Conservation (phyloP, 1,140 invertebrate species). For the Drosophila mayri region DNA sequence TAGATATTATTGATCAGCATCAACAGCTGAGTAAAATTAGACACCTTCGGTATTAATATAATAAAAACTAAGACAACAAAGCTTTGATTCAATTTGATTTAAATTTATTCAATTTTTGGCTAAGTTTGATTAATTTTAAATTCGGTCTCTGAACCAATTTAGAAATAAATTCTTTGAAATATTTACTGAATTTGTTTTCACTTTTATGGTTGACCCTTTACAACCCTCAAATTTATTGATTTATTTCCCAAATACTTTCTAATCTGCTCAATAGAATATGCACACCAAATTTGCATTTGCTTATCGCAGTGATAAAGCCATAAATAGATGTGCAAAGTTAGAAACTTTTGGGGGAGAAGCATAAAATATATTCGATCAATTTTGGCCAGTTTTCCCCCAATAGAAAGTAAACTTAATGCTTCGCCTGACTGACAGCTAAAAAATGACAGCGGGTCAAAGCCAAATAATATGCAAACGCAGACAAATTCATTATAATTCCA, state of each 20-base stretch:
- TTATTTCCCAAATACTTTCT: conserved; percentile 33
- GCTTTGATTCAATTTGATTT: not conserved
- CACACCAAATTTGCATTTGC: conserved; percentile 7
- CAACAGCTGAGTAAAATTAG: not conserved
- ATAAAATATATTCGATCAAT: conserved; percentile 30
- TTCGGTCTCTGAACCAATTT: not conserved
- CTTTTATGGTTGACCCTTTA: conserved; percentile 1
- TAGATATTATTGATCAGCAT: not conserved
- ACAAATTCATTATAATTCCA: conserved; percentile 57
- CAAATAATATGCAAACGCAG: conserved; percentile 51
- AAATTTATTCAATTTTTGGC: not conserved
- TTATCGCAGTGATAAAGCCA: conserved; percentile 27
- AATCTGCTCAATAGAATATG: conserved; percentile 40
- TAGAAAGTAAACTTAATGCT: conserved; percentile 60
- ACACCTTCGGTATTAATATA: too few species aligned
- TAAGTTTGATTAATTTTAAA: not conserved
- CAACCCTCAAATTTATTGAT: not conserved
- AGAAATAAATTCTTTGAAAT: too few species aligned
- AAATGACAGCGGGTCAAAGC: conserved; percentile 54
- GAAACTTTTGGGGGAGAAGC: conserved; percentile 30
- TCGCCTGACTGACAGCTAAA: conserved; percentile 36
- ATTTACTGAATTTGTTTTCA: not conserved
- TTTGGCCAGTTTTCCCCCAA: conserved; percentile 30
- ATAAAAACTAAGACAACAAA: not conserved
- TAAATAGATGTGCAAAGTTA: conserved; percentile 24